A percentile compares a stretch with the other conserved stretches of the same genome.
Evolutionary conservation across 2,113 vertebrate species (phyloP).

Genomic region (Mungos mungo): DNA sequence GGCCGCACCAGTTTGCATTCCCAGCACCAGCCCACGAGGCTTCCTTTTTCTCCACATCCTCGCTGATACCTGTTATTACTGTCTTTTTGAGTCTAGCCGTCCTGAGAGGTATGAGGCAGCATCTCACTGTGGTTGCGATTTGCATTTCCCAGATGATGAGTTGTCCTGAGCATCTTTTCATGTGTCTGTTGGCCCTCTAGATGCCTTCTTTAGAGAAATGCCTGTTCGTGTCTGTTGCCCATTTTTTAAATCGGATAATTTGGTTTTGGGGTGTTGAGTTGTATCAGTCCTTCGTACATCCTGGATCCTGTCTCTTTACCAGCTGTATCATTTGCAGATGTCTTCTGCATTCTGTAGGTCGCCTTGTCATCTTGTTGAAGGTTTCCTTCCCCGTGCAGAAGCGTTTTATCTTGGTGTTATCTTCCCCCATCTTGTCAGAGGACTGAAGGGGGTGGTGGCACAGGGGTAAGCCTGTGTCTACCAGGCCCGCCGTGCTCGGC

Average conservation of each 20-base stretch:
- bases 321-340: background rate
- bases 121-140: background rate
- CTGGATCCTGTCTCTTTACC: background rate
- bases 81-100: background rate
- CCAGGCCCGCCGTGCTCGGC: slow-evolving; percentile 98
- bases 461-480: slow-evolving; percentile 95
- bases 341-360: background rate
- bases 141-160: background rate
- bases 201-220: background rate
- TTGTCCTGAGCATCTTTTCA: background rate
- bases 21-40: background rate
- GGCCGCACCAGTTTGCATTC: background rate
- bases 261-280: background rate
- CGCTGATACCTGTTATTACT: background rate
- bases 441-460: slow-evolving; percentile 88
- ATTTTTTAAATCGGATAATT: background rate
- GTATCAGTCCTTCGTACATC: background rate
- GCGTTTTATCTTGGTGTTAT: background rate
- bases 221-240: background rate
- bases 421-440: background rate
- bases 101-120: background rate
- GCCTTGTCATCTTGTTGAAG: background rate
- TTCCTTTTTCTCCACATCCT: background rate
- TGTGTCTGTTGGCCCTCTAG: background rate
- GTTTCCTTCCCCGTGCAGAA: background rate